These are phyloP conservation scores for Cheumatopsyche charites DNA, from an alignment of 1,140 invertebrate genomes.

Conservation along the genomic window DNA sequence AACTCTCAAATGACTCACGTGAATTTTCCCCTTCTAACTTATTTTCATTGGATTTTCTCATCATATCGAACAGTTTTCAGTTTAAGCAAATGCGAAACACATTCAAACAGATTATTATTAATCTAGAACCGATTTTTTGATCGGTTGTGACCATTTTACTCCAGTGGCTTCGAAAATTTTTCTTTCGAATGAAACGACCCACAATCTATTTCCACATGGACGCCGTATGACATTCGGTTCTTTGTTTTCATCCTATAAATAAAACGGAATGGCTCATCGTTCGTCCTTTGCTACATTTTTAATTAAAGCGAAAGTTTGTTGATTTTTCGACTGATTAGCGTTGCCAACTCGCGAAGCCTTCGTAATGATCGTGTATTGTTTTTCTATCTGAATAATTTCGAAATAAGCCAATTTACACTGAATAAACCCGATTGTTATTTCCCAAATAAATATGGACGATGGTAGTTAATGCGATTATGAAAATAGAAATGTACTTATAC, in stretches of 20 bases:
- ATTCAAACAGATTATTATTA: not conserved
- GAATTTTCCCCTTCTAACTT: not conserved
- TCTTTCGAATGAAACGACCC: constrained; percentile 3
- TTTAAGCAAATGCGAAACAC: too few relatives aligned
- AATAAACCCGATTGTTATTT: too few relatives aligned
- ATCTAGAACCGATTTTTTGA: not conserved
- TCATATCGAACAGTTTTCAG: not conserved
- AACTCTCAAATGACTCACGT: not conserved
- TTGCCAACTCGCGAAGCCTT: too few relatives aligned
- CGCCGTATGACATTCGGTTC: constrained; percentile 1
- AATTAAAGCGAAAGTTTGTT: too few relatives aligned
- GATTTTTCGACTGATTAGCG: too few relatives aligned
- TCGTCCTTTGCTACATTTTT: too few relatives aligned
- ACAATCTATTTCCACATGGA: constrained; percentile 16
- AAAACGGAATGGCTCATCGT: not conserved
- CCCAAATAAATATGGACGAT: too few relatives aligned
- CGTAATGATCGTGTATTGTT: too few relatives aligned
- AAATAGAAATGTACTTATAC: too few relatives aligned
- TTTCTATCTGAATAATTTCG: too few relatives aligned
- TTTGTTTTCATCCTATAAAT: constrained; percentile 19
- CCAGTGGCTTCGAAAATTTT: constrained; percentile 4
- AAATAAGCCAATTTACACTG: too few relatives aligned
- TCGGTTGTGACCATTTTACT: not conserved
- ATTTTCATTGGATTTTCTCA: not conserved
- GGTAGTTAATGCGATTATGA: too few relatives aligned